Evolutionary conservation across 2,888 invertebrate species (phyloP).

Genomic region (Drosophila nigricruria): DNA sequence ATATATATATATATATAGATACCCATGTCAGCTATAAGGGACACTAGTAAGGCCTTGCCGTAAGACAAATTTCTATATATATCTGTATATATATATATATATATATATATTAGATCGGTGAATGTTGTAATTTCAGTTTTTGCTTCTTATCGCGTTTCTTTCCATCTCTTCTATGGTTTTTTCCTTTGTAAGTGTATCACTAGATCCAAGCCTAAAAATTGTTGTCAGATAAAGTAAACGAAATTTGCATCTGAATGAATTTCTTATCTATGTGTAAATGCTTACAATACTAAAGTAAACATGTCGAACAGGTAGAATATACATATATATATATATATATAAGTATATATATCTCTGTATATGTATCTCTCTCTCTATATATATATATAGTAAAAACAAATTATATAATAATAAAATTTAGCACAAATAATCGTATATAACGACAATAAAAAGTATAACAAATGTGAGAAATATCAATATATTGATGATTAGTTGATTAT

Average conservation of each 20-base stretch:
- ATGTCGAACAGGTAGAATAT: not conserved
- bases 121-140: slow-evolving; percentile 22
- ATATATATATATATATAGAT: not conserved
- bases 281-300: not conserved
- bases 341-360: not conserved
- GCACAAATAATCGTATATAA: not conserved
- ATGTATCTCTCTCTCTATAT: not conserved
- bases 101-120: not conserved
- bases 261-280: slow-evolving; percentile 2
- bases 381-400: not conserved
- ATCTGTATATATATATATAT: not conserved
- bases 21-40: not conserved
- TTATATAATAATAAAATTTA: slow-evolving; percentile 8
- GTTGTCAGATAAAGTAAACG: slow-evolving; percentile 11
- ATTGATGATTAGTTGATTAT: not conserved
- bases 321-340: not conserved
- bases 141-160: slow-evolving; percentile 5
- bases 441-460: not conserved
- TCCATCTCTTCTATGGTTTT: not conserved
- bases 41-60: not conserved
- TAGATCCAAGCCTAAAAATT: slow-evolving; percentile 5
- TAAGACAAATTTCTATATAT: slow-evolving; percentile 1
- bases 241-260: slow-evolving; percentile 19
- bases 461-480: not conserved
- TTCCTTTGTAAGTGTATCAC: slow-evolving; percentile 1